These are phyloP conservation scores for Scatophagus argus DNA, from an alignment of 2,113 vertebrate genomes.

Conservation along the genomic window DNA sequence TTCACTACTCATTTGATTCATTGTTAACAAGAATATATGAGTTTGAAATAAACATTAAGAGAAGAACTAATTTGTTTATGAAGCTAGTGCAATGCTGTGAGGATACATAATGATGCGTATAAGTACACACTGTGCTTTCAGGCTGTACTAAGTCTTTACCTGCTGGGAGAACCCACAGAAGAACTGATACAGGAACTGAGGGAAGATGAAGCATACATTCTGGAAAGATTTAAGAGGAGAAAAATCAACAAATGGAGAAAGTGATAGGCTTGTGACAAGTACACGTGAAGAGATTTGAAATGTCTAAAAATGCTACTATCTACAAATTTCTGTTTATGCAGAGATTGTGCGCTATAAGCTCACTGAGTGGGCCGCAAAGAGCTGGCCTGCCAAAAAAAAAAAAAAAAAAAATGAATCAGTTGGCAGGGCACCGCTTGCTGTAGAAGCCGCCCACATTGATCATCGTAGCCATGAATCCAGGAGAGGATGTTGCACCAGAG, in stretches of 20 bases:
- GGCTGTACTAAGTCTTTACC: conserved; percentile 72
- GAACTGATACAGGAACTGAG: conserved; percentile 99
- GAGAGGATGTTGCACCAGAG: conserved; percentile 57
- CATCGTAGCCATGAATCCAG: conserved; percentile 59
- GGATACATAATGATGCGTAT: not conserved
- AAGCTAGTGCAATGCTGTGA: not conserved
- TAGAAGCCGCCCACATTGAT: conserved; percentile 72
- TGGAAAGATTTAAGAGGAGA: conserved; percentile 73
- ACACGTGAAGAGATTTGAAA: conserved; percentile 47
- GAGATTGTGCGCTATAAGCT: conserved; percentile 60
- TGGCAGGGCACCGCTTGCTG: conserved; percentile 61
- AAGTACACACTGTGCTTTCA: too few species aligned
- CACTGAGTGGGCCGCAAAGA: conserved; percentile 66
- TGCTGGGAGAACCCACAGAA: conserved; percentile 99
- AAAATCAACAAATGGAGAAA: conserved; percentile 24
- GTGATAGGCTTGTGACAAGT: conserved; percentile 57
- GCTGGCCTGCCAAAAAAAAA: conserved; percentile 67
- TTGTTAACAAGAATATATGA: not conserved
- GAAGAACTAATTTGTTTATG: not conserved
- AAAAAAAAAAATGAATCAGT: conserved; percentile 58
- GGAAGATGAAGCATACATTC: conserved; percentile 99
- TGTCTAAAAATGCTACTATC: conserved; percentile 64
- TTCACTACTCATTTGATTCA: not conserved
- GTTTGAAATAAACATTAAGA: not conserved
- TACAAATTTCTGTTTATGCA: conserved; percentile 66